Base-by-base conservation (phyloP, 2,888 invertebrate species). In the Barypeithes pellucidus region DNA sequence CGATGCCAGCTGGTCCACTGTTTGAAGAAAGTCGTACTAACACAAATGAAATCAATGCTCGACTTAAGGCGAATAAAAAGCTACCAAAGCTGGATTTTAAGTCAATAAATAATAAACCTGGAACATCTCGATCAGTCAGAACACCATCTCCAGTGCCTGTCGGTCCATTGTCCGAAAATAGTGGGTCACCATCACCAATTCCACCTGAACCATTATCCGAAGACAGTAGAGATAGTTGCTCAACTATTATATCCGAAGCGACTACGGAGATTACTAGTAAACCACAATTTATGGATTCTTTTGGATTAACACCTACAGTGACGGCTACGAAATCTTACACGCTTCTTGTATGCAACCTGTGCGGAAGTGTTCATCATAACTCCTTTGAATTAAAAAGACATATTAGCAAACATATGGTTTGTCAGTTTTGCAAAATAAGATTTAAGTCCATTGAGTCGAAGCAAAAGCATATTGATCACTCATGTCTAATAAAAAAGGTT, bases 391-490 rank as follows among this genome's bases (percentile, higher is more conserved):
- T 82, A 24, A 78, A 77, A 41, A 66, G 41, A 20, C 82, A 82
- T 61, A 67, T 67, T 50, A 43, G 14, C 3, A 77, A 67, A 41
- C 82, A 81, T 62, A 77, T 77, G 54, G 73, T 71, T 18, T 82
- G 82, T 61, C 79, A 77, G 33, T 80, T 81, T 59, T 82, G 82
- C 52, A 80, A 76, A 52, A 24, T 33, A 4, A 70, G 61, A 45
- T 81, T 81, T 67, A 72, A 68, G 47, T 74, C 77, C 0, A 59
- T 80, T 33, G 73, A 73, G 4, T 24, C 29, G 12, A 79, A 79
- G 45, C 59, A 75, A 8, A 50, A 76, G 12, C 82, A 81, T 60
- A 36, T 79, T 7, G 65, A 76, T n/a, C 60, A 63, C 16, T 22
- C 14, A 8, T 82, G 82, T 61, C 9, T 61, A 14, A 70, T 80